Percentiles rank a stretch among this genome's conserved stretches.
These are phyloP conservation scores for Lithosia quadra DNA, from an alignment of 2,888 invertebrate genomes.

Conservation along the genomic window DNA sequence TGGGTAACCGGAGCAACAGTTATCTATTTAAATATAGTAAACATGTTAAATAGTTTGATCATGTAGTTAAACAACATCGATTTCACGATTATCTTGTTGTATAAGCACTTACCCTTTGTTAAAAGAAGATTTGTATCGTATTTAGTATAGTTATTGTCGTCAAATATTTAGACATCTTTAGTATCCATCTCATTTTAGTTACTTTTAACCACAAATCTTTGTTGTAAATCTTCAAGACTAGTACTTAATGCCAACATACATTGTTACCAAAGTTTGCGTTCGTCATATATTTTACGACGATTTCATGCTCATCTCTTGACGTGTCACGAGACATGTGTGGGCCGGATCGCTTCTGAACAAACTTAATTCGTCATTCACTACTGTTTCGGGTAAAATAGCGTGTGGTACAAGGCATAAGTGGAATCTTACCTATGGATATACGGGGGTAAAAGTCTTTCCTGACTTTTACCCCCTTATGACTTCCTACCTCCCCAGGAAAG, in stretches of 20 bases:
- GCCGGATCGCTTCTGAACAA: constrained; percentile 32
- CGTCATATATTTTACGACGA: constrained; percentile 40
- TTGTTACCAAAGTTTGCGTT: constrained; percentile 17
- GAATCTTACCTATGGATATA: not conserved
- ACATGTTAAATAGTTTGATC: too few species aligned
- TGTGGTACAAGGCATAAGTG: constrained; percentile 16
- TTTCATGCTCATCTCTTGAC: constrained; percentile 42
- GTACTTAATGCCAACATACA: constrained; percentile 16
- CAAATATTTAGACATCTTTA: not conserved
- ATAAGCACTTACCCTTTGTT: too few species aligned
- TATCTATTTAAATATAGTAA: too few species aligned
- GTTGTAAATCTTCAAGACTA: constrained; percentile 14
- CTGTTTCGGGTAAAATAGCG: constrained; percentile 47
- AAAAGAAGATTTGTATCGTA: too few species aligned
- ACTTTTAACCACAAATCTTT: not conserved
- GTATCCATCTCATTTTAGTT: not conserved
- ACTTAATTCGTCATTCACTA: constrained; percentile 57
- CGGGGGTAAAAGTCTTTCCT: too few species aligned
- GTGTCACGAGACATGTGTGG: constrained; percentile 32
- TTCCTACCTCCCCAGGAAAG: too few species aligned
- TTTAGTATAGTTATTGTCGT: too few species aligned
- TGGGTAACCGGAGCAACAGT: too few species aligned
- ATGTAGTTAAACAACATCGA: too few species aligned
- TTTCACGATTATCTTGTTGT: too few species aligned
- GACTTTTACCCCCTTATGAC: too few species aligned